A percentile compares a stretch with the other conserved stretches of the same genome.
These are phyloP conservation scores for Drosophila buzzatii DNA, from an alignment of 2,888 invertebrate genomes.

Conservation along the genomic window DNA sequence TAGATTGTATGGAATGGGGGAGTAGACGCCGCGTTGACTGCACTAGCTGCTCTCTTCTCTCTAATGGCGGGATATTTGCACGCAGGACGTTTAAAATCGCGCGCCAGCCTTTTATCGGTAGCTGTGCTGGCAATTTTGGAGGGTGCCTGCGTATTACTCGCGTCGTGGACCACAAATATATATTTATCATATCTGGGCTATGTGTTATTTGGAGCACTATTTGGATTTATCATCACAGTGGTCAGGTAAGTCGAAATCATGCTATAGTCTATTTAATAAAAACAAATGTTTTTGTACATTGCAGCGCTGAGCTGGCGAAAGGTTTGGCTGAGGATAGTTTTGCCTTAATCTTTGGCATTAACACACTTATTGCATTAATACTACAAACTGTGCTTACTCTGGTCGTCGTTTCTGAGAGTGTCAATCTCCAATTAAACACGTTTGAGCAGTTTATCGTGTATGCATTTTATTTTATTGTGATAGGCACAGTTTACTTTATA, in stretches of 20 bases:
- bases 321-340: constrained; percentile 93
- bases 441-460: constrained; percentile 82
- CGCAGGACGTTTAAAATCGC: constrained; percentile 78
- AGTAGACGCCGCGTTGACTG: constrained; percentile 91
- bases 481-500: constrained; percentile 78
- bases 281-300: constrained; percentile 45
- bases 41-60: constrained; percentile 89
- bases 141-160: constrained; percentile 87
- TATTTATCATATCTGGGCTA: constrained; percentile 92
- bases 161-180: constrained; percentile 87
- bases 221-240: constrained; percentile 87
- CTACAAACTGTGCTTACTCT: constrained; percentile 92
- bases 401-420: constrained; percentile 79
- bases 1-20: constrained; percentile 89
- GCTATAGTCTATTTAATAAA: not conserved
- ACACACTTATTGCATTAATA: constrained; percentile 92
- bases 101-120: constrained; percentile 85
- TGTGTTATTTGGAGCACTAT: constrained; percentile 91
- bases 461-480: constrained; percentile 81
- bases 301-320: constrained; percentile 94
- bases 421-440: constrained; percentile 71
- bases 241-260: constrained; percentile 69
- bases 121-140: constrained; percentile 86
- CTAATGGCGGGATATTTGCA: constrained; percentile 86
- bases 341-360: constrained; percentile 95